Evolutionary conservation across 64 coral and sea anemone species (phyloP), one percentile per base, ranked within the genome.

Genomic region (Actinia tenebrosa): DNA sequence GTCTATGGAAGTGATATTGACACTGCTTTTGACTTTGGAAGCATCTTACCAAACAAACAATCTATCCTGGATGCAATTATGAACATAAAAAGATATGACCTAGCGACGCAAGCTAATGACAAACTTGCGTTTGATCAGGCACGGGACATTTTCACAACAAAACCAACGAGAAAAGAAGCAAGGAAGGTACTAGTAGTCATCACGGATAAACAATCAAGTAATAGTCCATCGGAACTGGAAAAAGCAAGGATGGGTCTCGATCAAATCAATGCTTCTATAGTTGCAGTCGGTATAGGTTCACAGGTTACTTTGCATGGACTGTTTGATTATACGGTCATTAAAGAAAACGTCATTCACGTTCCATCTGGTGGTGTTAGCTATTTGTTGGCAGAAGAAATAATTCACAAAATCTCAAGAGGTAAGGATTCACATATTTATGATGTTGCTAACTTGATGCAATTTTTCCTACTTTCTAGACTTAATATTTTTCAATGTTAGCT

Each of bases 1-100:
- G 84, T 91, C 17, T 91, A 86, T 82, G 89, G 89, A 20, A 64
- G 53, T 53, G 78, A 16, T 17, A 7, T 18, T 27, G 55, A 60
- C 15, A 80, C 15, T 6, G 20, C 20, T 22, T 52, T 91, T 64
- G 78, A 87, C 60, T 91, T 91, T 54, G 77, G 58, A 42, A 87
- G 71, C 19, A 71, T 11, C 16, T 43, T 86, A 4, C 78, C 84
- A 19, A 58, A 91, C 58, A 79, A 61, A 80, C 10, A 87, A 9
- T 44, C 26, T 2, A 22, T 91, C 42, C 45, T 87, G n/a, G 56
- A 78, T 19, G 43, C 25, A 54, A 14, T 91, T 2, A 82, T 1
- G 17, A 2, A 22, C 0, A 42, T 87, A 3, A 44, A 47, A 54
- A 80, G 44, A 50, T 53, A 45, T 60, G 82, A 84, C 56, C 44